Base-by-base conservation (phyloP, 2,113 vertebrate genomes). In the Noturus placidus region DNA sequence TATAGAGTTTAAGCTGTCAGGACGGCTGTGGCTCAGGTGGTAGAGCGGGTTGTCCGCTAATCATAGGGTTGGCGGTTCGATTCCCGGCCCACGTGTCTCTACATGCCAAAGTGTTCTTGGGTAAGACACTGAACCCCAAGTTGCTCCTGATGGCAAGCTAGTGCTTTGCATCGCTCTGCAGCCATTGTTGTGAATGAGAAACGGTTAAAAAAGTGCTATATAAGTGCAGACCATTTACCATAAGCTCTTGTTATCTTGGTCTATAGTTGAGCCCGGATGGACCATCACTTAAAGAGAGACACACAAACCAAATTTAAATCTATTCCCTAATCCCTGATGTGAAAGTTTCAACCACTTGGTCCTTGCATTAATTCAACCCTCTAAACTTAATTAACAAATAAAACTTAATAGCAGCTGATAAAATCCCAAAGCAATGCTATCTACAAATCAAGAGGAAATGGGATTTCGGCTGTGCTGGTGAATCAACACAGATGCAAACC, bases 271-370 rank as follows among this genome's bases (percentile, higher is more conserved):
- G 54, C 42, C 79, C 86, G n/a, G 67, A 38, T 87, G 65, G 67
- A 82, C 86, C 42, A 25, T 74, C 69, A 87, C 89, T 35, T 35
- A 88, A 90, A 87, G 88, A 93, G 91, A 92, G 27, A 54, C 56
- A 89, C 56, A 89, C 84, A 91, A 91, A 88, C 74, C 63, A 5
- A 83, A 91, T 87, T 90, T 91, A 87, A 74, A 86, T 90, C 87
- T 83, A 85, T 92, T 91, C 84, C 87, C 90, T 79, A 63, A 27
- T 42, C 83, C 57, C 27, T 19, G 33, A 50, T 69, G 52, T 38
- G 50, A 50, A 9, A 56, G 69, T 59, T 76, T 87, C 65, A 35
- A 19, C 46, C 33, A 42, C 52, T 27, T 33, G 76, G 78, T 89
- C 70, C 14, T 79, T 20, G 80, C 67, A 89, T 90, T 86, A 89